Conservation (phyloP, 2,113 vertebrate genomes). For the Amblyopsis rosae region DNA sequence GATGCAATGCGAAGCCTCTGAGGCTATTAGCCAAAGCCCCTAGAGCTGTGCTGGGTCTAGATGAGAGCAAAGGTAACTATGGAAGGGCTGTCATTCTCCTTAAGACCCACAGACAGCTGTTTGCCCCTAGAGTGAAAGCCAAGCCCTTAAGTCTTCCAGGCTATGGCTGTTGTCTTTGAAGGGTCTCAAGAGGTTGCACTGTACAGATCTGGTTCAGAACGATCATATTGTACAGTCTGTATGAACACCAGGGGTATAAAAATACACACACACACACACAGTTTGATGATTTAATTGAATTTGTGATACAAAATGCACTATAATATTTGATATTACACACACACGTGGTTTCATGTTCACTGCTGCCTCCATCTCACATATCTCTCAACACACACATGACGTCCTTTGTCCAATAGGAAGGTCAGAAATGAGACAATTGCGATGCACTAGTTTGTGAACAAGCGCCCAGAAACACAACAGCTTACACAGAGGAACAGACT, state of each 20-base stretch:
- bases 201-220: constrained; percentile 17
- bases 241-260: neutral
- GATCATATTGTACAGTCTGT: no score
- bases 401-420: no score
- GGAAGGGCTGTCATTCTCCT: constrained; percentile 44
- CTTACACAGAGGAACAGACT: neutral
- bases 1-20: constrained; percentile 34
- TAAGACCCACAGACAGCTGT: constrained; percentile 49
- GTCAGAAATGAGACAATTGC: no score
- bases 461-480: neutral
- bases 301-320: neutral
- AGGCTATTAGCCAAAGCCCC: constrained; percentile 50
- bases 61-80: constrained; percentile 32
- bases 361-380: neutral
- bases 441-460: neutral
- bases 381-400: neutral
- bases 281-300: neutral
- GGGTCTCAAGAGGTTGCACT: constrained; percentile 19
- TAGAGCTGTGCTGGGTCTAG: constrained; percentile 40
- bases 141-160: constrained; percentile 36
- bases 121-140: constrained; percentile 33
- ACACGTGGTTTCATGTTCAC: neutral
- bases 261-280: neutral
- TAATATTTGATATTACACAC: neutral
- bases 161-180: constrained; percentile 24